Conservation (phyloP, 2,888 invertebrate species). For the Volucella inanis region DNA sequence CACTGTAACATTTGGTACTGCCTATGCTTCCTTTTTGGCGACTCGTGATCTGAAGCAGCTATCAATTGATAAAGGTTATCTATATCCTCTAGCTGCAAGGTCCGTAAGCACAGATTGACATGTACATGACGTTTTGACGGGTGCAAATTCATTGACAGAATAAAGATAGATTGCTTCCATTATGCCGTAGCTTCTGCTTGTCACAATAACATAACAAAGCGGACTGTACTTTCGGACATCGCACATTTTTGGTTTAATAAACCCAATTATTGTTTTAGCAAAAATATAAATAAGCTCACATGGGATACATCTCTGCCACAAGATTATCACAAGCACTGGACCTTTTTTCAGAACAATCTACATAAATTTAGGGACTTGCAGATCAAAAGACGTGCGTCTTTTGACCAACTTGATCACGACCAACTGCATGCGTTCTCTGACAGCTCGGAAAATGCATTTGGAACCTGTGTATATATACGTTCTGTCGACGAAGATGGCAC, state of each 20-base stretch:
- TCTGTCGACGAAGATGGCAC: too few species aligned
- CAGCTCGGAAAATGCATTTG: too few species aligned
- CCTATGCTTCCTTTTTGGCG: constrained; percentile 1
- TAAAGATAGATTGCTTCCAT: constrained; percentile 17
- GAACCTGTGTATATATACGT: constrained; percentile 37
- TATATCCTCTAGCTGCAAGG: too few species aligned
- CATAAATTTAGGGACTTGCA: constrained; percentile 29
- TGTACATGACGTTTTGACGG: constrained; percentile 20
- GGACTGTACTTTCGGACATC: constrained; percentile 42
- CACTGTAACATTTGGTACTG: constrained; percentile 5
- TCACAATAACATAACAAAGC: not conserved
- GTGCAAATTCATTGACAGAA: constrained; percentile 24
- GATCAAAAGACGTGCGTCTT: not conserved
- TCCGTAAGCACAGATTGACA: not conserved
- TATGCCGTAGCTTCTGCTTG: not conserved
- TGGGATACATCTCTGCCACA: too few species aligned
- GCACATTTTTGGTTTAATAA: constrained; percentile 37
- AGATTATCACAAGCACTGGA: too few species aligned
- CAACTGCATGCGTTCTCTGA: too few species aligned
- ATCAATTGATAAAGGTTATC: not conserved
- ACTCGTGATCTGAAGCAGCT: constrained; percentile 22
- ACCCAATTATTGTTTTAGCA: constrained; percentile 42
- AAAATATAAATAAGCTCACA: constrained; percentile 5
- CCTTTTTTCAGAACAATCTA: too few species aligned
- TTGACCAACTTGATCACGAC: not conserved